A percentile compares a stretch with the other conserved stretches of the same genome.
These are phyloP conservation scores for Amblyraja radiata DNA, from an alignment of 2,797 vertebrate species.

Conservation along the genomic window DNA sequence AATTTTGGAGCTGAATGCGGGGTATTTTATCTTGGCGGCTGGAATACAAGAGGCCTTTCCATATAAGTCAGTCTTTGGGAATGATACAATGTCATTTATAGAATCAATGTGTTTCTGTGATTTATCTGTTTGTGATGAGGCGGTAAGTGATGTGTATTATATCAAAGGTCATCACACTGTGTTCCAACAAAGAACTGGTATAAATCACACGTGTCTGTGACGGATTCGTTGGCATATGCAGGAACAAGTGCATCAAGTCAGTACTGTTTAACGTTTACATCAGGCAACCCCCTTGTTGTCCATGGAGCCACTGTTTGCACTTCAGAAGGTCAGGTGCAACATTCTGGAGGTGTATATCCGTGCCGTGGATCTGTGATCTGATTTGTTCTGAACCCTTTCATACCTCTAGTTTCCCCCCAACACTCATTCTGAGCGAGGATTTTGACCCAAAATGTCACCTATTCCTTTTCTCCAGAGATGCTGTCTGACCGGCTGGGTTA, in stretches of 20 bases:
- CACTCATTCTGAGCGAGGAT: too few species aligned
- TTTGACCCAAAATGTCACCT: too few species aligned
- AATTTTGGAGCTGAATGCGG: background rate
- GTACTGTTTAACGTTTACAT: background rate
- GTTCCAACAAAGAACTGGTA: background rate
- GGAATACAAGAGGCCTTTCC: background rate
- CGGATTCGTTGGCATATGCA: background rate
- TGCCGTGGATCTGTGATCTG: background rate
- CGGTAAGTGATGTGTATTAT: background rate
- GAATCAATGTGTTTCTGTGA: slow-evolving; percentile 14
- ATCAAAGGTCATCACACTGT: slow-evolving; percentile 18
- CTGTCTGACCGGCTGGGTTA: too few species aligned
- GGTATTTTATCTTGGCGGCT: background rate
- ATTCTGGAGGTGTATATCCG: background rate
- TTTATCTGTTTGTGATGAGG: slow-evolving; percentile 18
- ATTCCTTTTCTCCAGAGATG: too few species aligned
- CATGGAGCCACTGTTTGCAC: background rate
- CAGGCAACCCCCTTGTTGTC: background rate
- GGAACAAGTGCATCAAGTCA: background rate
- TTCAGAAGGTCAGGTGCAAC: background rate
- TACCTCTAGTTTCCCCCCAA: too few species aligned
- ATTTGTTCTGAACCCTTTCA: too few species aligned
- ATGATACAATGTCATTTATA: slow-evolving; percentile 1
- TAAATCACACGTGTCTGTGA: slow-evolving; percentile 13
- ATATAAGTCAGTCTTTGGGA: background rate